A percentile compares a stretch with the other conserved stretches of the same genome.
Evolutionary conservation across 37 sponge, comb jelly and placozoan genomes (phyloP).

Genomic region (Theonella swinhoei): DNA sequence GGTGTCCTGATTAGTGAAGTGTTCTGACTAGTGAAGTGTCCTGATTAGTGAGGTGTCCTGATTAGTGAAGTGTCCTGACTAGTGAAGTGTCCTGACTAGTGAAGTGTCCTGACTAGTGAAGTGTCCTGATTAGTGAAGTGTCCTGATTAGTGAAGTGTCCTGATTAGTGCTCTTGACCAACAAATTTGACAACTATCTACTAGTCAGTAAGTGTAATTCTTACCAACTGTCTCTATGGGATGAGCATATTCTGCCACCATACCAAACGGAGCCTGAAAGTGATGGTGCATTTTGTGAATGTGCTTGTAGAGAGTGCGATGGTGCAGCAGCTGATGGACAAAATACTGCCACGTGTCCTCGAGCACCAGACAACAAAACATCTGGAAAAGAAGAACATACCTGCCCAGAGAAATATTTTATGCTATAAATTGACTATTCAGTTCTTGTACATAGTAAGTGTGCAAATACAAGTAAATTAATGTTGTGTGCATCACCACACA

Average conservation of each 20-base stretch:
- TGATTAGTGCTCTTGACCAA: too few species aligned
- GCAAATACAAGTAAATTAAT: too few species aligned
- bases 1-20: too few species aligned
- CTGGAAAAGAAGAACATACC: conserved; percentile 67
- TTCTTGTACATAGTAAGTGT: background rate
- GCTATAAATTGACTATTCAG: background rate
- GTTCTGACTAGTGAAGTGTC: too few species aligned
- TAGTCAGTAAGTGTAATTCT: too few species aligned
- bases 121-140: too few species aligned
- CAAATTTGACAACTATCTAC: too few species aligned
- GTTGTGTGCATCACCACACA: background rate
- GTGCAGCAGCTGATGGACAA: conserved; percentile 78
- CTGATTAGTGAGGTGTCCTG: too few species aligned
- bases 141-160: too few species aligned
- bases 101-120: too few species aligned
- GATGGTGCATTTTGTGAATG: conserved; percentile 89
- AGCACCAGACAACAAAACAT: conserved; percentile 66
- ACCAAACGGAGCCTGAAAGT: conserved; percentile 89
- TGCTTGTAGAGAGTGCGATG: conserved; percentile 82
- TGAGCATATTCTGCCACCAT: conserved; percentile 93
- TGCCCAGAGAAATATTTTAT: conserved; percentile 28
- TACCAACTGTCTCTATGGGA: conserved; percentile 80
- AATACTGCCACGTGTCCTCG: conserved; percentile 95
- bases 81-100: too few species aligned
- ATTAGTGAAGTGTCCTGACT: too few species aligned